A percentile compares a stretch with the other conserved stretches of the same genome.
Evolutionary conservation across 1,140 invertebrate species (phyloP).

Genomic region (Batillaria attramentaria): DNA sequence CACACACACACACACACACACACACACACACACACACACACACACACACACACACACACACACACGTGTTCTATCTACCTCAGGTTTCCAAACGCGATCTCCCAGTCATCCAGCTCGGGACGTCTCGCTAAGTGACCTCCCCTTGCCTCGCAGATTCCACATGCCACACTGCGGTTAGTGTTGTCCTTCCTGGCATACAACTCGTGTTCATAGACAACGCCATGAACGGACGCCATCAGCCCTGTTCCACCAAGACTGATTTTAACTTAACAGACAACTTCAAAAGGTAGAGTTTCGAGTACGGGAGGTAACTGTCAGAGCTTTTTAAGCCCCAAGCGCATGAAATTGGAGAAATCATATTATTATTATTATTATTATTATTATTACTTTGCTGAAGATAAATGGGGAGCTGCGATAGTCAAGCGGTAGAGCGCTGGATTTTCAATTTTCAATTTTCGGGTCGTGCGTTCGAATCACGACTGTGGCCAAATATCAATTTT

Average conservation of each 20-base stretch:
- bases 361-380: not conserved
- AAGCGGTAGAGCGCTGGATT: too few relatives aligned
- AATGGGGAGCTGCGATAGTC: not conserved
- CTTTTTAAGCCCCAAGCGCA: too few relatives aligned
- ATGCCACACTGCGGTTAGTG: constrained; percentile 21
- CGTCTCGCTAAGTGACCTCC: not conserved
- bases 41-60: too few relatives aligned
- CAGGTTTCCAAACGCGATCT: constrained; percentile 17
- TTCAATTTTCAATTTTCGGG: too few relatives aligned
- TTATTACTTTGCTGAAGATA: not conserved
- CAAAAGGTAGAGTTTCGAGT: not conserved
- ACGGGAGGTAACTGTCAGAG: too few relatives aligned
- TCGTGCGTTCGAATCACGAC: too few relatives aligned
- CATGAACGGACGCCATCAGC: not conserved
- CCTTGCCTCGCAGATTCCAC: constrained; percentile 16
- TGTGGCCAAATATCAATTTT: too few relatives aligned
- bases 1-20: constrained; percentile 6
- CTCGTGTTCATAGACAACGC: not conserved
- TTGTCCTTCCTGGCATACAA: not conserved
- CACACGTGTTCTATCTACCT: not conserved
- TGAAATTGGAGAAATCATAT: not conserved
- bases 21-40: not conserved
- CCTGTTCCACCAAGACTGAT: not conserved
- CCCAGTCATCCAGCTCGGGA: constrained; percentile 29
- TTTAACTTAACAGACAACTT: not conserved